Evolutionary conservation across 2,797 vertebrate species (phyloP).

Genomic region (Fundulus diaphanus): DNA sequence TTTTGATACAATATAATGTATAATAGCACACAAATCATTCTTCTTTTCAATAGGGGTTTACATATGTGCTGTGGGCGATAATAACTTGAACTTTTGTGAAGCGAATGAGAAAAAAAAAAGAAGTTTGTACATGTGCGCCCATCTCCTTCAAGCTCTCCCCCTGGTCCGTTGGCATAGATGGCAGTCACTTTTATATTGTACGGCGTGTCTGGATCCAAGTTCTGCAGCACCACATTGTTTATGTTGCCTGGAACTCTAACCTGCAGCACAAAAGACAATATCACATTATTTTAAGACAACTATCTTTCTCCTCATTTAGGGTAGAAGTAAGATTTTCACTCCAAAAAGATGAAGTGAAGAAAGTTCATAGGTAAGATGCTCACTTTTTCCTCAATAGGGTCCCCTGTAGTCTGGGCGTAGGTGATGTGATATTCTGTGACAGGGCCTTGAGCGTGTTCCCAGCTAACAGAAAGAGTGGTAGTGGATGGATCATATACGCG

Average conservation of each 20-base stretch:
- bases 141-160: slow-evolving; percentile 89
- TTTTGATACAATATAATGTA: neutral
- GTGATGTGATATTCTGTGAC: slow-evolving; percentile 93
- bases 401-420: slow-evolving; percentile 91
- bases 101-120: neutral
- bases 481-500: slow-evolving; percentile 92
- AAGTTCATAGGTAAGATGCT: slow-evolving; percentile 60
- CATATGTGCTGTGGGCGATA: neutral
- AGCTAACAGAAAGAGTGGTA: slow-evolving; percentile 91
- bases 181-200: slow-evolving; percentile 94
- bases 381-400: slow-evolving; percentile 96
- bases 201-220: slow-evolving; percentile 91
- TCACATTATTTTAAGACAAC: neutral
- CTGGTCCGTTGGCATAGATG: slow-evolving; percentile 91
- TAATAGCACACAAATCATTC: neutral
- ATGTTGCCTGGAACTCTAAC: slow-evolving; percentile 92
- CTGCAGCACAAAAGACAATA: slow-evolving; percentile 69
- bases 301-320: neutral
- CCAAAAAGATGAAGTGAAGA: neutral
- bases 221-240: slow-evolving; percentile 91
- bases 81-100: neutral
- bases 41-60: neutral
- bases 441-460: slow-evolving; percentile 94
- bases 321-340: neutral
- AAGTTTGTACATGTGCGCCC: slow-evolving; percentile 89